Evolutionary conservation across 2,797 vertebrate genomes (phyloP), one percentile per base, ranked within the genome.

Genomic region (Microctenopoma stevenorrisi): DNA sequence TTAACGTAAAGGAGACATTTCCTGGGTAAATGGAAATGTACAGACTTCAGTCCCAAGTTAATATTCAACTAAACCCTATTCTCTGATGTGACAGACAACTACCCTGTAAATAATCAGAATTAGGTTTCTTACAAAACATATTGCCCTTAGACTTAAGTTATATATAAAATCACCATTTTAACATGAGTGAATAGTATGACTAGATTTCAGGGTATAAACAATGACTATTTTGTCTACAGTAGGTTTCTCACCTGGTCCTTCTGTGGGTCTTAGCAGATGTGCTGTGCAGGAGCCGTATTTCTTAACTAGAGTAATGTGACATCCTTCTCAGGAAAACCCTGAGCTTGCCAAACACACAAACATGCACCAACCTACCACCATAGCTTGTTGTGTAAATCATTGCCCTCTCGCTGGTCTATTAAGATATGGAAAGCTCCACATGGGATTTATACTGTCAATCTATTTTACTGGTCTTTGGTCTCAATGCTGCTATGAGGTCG

Each of bases 371-470:
- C 58, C 59, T 51, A 80, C 68, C 67, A 73, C 63, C 76, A 69
- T 38, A 26, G 79, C 74, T 81, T 82, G 86, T 88, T 88, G 81
- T 84, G 86, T 92, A 92, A 91, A 92, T 91, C 85, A 86, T 80
- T 89, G 82, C 70, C 84, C 86, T 85, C 84, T 86, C 47, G 50
- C 88, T 91, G 88, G 78, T 78, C 89, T 91, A 92, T 93, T 94
- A 93, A 94, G 91, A 94, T 93, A 93, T 90, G 89, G 88, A 85
- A 86, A 82, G 86, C 88, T 84, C 84, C 84, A 88, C 85, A 89
- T 87, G 85, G 91, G 86, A 93, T 93, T 94, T 92, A 91, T 92
- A 89, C 83, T 90, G 87, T 91, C 90, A 90, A 93, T 94, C 92
- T 91, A 83, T 89, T 92, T 94, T 84, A 86, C 86, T 88, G 79